These are phyloP conservation scores for Danio rerio DNA, from an alignment of 2,113 vertebrate species.

Conservation along the genomic window DNA sequence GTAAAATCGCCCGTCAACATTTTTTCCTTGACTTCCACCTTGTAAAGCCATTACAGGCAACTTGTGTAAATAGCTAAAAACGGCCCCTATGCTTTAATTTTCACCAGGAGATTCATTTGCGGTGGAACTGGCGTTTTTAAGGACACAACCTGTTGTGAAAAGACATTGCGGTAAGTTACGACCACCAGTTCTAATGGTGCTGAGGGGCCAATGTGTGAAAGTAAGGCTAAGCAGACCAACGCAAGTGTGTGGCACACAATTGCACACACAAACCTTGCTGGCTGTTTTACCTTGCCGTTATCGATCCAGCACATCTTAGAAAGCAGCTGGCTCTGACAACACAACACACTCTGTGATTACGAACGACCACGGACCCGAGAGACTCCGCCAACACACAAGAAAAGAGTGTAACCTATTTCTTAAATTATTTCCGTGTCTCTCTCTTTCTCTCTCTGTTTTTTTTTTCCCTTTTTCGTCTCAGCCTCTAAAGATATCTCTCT, in stretches of 20 bases:
- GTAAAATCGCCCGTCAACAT: conserved; percentile 29
- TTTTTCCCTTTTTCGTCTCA: conserved; percentile 49
- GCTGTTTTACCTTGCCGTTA: conserved; percentile 72
- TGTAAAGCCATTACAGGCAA: conserved; percentile 47
- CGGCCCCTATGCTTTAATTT: conserved; percentile 67
- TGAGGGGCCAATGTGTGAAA: conserved; percentile 72
- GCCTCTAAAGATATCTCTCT: conserved; percentile 69
- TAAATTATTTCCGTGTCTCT: conserved; percentile 36
- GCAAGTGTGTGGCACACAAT: conserved; percentile 9
- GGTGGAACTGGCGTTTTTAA: conserved; percentile 69
- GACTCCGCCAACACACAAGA: conserved; percentile 50
- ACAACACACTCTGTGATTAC: conserved; percentile 73
- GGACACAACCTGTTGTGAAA: conserved; percentile 66
- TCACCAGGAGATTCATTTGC: conserved; percentile 73
- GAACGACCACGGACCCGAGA: conserved; percentile 59
- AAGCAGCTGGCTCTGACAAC: conserved; percentile 75
- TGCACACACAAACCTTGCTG: conserved; percentile 58
- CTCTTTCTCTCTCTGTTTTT: conserved; percentile 44
- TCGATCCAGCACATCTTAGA: conserved; percentile 71
- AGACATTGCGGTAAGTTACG: conserved; percentile 73
- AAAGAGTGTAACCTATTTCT: conserved; percentile 60
- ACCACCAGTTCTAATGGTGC: conserved; percentile 72
- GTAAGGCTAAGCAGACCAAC: conserved; percentile 27
- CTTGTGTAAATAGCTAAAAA: conserved; percentile 72
- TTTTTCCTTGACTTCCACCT: conserved; percentile 40